Conservation (phyloP, 2,113 vertebrate species). For the Noturus placidus region DNA sequence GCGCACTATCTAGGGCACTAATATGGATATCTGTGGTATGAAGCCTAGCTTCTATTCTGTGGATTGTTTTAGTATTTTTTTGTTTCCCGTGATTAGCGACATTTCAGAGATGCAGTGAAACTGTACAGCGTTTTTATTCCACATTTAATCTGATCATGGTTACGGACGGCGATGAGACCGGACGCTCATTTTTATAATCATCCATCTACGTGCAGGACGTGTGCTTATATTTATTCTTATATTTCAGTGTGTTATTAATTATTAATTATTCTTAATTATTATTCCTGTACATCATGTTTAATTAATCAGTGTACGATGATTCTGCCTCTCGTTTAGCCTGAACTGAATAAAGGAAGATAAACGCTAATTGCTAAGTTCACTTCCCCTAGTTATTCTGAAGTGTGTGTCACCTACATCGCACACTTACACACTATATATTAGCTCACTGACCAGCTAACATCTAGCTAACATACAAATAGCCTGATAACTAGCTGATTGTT, state of each 20-base stretch:
- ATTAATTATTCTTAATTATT: conserved; percentile 51
- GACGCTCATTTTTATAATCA: conserved; percentile 89
- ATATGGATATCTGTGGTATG: conserved; percentile 28
- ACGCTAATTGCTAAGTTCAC: conserved; percentile 5
- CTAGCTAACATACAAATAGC: background rate
- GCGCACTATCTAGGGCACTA: conserved; percentile 10
- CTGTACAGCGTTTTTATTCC: conserved; percentile 27
- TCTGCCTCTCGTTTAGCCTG: conserved; percentile 96
- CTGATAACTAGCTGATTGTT: background rate
- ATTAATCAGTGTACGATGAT: conserved; percentile 99
- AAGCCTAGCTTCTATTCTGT: background rate
- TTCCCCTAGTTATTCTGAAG: background rate
- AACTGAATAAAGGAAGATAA: conserved; percentile 82
- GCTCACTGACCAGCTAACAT: background rate
- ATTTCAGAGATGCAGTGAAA: background rate
- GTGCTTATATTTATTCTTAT: conserved; percentile 99
- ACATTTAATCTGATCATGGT: conserved; percentile 9
- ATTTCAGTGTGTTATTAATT: conserved; percentile 81
- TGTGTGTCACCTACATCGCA: background rate
- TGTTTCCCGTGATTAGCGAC: background rate
- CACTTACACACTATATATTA: background rate
- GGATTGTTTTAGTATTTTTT: background rate
- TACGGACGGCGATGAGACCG: conserved; percentile 2
- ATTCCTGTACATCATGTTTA: conserved; percentile 97
- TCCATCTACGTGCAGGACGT: conserved; percentile 81